phyloP scores from a whole-genome alignment of 1,140 invertebrate genomes.

The Pseudomyrmex concolor region DNA sequence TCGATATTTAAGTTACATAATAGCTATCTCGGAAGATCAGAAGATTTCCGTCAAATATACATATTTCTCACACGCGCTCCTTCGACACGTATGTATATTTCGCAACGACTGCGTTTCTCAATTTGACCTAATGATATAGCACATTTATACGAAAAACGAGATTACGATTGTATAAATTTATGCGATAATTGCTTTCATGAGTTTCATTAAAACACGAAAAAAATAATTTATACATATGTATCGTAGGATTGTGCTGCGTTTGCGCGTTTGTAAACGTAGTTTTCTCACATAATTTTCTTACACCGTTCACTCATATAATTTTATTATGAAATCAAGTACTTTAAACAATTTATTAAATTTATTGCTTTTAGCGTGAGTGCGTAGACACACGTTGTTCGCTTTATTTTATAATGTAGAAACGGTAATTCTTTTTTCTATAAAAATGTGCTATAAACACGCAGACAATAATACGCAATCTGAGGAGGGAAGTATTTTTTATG shows the following conservation, averaged over 20 bases:
- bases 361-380: not conserved
- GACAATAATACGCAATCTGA: conserved; percentile 56
- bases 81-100: conserved; percentile 8
- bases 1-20: too few species aligned
- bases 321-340: not conserved
- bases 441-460: conserved; percentile 49
- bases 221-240: not conserved
- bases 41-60: conserved; percentile 1
- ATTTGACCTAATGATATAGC: conserved; percentile 23
- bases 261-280: not conserved
- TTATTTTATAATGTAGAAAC: conserved; percentile 2
- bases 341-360: not conserved
- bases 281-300: not conserved
- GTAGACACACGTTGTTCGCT: conserved; percentile 17
- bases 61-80: not conserved
- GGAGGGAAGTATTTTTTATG: conserved; percentile 53
- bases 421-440: not conserved
- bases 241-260: not conserved
- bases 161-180: too few species aligned
- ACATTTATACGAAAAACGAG: not conserved
- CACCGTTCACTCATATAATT: not conserved
- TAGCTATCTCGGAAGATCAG: not conserved
- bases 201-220: not conserved
- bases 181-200: conserved; percentile 9
- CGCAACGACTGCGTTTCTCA: conserved; percentile 36